These are phyloP conservation scores for Xanthia togata DNA, from an alignment of 2,888 invertebrate genomes.

Conservation along the genomic window DNA sequence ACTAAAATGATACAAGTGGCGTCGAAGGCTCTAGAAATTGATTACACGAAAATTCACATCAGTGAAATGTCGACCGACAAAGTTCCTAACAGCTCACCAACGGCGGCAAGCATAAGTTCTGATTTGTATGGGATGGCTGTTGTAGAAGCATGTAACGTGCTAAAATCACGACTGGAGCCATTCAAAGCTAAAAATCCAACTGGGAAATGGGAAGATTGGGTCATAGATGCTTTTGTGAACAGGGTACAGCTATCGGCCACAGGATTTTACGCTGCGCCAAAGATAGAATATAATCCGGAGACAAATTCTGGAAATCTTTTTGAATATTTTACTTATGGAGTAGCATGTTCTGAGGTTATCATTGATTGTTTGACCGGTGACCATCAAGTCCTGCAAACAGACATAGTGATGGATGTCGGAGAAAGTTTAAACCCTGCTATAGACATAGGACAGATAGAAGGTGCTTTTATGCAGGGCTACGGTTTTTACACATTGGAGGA, in stretches of 20 bases:
- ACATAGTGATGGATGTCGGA: conserved; percentile 97
- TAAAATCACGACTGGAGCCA: conserved; percentile 92
- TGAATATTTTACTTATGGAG: conserved; percentile 95
- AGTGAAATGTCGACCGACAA: conserved; percentile 95
- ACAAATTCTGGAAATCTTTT: conserved; percentile 92
- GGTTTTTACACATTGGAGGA: conserved; percentile 96
- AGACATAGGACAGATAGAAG: conserved; percentile 97
- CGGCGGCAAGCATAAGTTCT: conserved; percentile 94
- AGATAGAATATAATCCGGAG: conserved; percentile 91
- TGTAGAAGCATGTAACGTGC: conserved; percentile 92
- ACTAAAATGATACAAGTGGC: conserved; percentile 97
- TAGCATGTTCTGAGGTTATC: conserved; percentile 95
- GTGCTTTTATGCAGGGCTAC: conserved; percentile 96
- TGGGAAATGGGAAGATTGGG: conserved; percentile 95
- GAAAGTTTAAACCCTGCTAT: conserved; percentile 97
- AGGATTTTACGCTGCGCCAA: conserved; percentile 93
- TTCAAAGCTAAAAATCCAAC: conserved; percentile 92
- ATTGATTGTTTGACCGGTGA: conserved; percentile 96
- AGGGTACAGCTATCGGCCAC: conserved; percentile 93
- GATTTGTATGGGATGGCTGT: conserved; percentile 96
- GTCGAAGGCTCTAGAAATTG: conserved; percentile 91
- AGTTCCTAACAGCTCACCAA: conserved; percentile 95
- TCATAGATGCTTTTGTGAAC: conserved; percentile 92
- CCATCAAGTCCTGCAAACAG: conserved; percentile 94
- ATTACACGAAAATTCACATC: conserved; percentile 92